Evolutionary conservation across 53 echinoderm and acorn worm species (phyloP).

Genomic region (Mesocentrotus franciscanus): DNA sequence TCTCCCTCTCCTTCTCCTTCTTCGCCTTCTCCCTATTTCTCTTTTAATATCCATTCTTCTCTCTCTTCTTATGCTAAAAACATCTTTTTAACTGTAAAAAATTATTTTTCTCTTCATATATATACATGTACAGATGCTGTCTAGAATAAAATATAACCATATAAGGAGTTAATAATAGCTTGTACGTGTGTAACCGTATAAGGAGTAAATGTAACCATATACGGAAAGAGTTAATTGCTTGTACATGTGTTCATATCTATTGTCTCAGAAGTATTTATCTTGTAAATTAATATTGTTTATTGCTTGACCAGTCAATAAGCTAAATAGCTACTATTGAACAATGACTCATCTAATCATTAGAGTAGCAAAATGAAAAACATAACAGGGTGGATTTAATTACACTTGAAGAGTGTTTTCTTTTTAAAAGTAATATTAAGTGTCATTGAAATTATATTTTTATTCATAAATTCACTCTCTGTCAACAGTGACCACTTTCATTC

Average conservation of each 20-base stretch:
- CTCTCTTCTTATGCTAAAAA: background rate
- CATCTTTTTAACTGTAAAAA: background rate
- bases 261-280: background rate
- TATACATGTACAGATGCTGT: background rate
- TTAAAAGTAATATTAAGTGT: background rate
- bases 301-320: background rate
- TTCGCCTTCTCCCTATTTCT: background rate
- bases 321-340: background rate
- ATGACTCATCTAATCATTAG: background rate
- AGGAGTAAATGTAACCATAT: background rate
- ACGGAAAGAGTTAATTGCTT: background rate
- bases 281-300: background rate
- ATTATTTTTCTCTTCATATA: background rate
- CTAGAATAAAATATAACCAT: background rate
- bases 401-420: background rate
- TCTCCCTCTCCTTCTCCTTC: background rate
- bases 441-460: conserved; percentile 4
- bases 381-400: conserved; percentile 21
- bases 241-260: background rate
- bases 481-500: background rate
- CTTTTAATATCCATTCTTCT: background rate
- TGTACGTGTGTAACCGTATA: background rate
- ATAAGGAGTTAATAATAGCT: background rate
- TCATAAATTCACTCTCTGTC: background rate
- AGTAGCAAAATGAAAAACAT: background rate